phyloP scores from a whole-genome alignment of 2,113 vertebrate species.

The Leucosticte australis region DNA sequence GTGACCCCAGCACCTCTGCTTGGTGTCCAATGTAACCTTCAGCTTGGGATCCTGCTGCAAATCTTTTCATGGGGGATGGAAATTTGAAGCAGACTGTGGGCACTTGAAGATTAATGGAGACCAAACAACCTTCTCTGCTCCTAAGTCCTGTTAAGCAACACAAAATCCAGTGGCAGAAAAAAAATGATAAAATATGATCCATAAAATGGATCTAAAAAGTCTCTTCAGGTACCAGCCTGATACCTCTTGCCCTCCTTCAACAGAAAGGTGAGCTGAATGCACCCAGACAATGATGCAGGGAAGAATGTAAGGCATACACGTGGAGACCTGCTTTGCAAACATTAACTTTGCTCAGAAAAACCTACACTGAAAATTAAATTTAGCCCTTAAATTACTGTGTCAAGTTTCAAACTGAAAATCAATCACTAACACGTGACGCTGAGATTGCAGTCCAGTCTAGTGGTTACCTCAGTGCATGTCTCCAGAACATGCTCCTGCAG shows the following conservation, averaged over 20 bases:
- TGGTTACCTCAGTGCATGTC: not conserved
- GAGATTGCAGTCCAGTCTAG: not conserved
- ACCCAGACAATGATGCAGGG: not conserved
- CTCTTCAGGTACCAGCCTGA: not conserved
- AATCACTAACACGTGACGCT: not conserved
- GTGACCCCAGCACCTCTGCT: not conserved
- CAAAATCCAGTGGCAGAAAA: not conserved
- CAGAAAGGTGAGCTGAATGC: not conserved
- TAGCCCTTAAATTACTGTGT: not conserved
- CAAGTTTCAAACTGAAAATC: not conserved
- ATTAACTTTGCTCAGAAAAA: not conserved
- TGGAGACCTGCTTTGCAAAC: not conserved
- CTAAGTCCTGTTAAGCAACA: not conserved
- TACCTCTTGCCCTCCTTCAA: not conserved
- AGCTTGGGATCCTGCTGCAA: not conserved
- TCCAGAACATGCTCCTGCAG: not conserved
- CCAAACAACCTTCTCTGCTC: not conserved
- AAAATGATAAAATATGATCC: not conserved
- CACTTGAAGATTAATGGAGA: not conserved
- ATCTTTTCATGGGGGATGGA: not conserved
- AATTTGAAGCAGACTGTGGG: not conserved
- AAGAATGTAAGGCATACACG: not conserved
- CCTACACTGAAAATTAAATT: not conserved
- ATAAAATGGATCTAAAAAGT: not conserved
- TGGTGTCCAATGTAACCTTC: fast-evolving